Conservation (phyloP, 2,888 invertebrate species). For the Allygus modestus region DNA sequence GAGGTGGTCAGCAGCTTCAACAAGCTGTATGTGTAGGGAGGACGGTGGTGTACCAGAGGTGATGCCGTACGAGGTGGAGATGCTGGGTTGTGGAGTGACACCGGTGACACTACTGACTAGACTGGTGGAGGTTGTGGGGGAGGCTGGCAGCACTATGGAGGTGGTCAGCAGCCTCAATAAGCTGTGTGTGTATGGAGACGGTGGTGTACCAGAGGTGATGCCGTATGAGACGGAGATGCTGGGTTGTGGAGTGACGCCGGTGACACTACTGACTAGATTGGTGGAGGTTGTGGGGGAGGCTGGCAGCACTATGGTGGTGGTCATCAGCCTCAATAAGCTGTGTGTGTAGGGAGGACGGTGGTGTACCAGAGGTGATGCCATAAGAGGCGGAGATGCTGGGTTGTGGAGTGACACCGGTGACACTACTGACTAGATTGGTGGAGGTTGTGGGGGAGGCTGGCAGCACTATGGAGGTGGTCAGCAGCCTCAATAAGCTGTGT, state of each 20-base stretch:
- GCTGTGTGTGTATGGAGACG: constrained; percentile 5
- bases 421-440: constrained; percentile 47
- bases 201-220: constrained; percentile 37
- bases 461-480: constrained; percentile 38
- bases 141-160: constrained; percentile 51
- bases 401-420: constrained; percentile 34
- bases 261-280: constrained; percentile 38
- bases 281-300: constrained; percentile 50
- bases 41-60: constrained; percentile 29
- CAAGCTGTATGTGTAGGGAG: constrained; percentile 2
- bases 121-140: constrained; percentile 46
- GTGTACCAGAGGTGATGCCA: constrained; percentile 47
- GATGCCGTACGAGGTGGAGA: constrained; percentile 53
- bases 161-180: constrained; percentile 39
- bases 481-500: constrained; percentile 1
- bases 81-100: constrained; percentile 29
- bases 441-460: constrained; percentile 48
- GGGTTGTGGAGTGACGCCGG: constrained; percentile 36
- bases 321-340: constrained; percentile 16
- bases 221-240: constrained; percentile 46
- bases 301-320: constrained; percentile 41
- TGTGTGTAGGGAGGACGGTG: constrained; percentile 30
- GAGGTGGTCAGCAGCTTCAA: constrained; percentile 26
- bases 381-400: constrained; percentile 37
- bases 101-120: constrained; percentile 40